Evolutionary conservation across 2,888 invertebrate genomes (phyloP).

Genomic region (Polymixis flavicincta): DNA sequence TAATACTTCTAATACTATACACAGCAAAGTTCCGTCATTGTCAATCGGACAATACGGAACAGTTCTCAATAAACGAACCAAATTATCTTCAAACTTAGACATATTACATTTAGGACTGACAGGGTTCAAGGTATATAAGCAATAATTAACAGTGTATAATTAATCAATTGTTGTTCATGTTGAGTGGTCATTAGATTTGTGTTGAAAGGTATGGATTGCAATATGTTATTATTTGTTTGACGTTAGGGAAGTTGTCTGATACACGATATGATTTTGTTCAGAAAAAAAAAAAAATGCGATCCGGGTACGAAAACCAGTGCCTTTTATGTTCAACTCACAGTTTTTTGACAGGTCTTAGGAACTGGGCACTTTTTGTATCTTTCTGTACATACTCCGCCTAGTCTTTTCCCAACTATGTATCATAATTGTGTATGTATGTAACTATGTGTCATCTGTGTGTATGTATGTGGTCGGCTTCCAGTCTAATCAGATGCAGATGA

Average conservation of each 20-base stretch:
- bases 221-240: conserved; percentile 20
- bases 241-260: conserved; percentile 22
- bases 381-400: too few relatives aligned
- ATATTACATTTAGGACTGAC: conserved; percentile 61
- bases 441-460: too few relatives aligned
- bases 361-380: neutral
- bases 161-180: conserved; percentile 62
- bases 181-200: conserved; percentile 32
- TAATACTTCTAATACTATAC: neutral
- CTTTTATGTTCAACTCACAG: neutral
- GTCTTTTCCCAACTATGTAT: too few relatives aligned
- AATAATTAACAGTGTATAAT: conserved; percentile 69
- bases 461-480: too few relatives aligned
- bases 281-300: neutral
- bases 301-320: neutral
- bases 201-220: conserved; percentile 54
- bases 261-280: conserved; percentile 5
- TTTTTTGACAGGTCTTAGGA: neutral
- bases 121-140: conserved; percentile 71
- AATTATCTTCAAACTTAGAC: conserved; percentile 55
- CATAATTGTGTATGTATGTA: too few relatives aligned
- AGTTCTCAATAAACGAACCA: neutral
- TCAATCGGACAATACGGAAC: conserved; percentile 41
- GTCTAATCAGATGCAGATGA: too few relatives aligned
- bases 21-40: neutral